Evolutionary conservation across 2,888 invertebrate genomes (phyloP).

Genomic region (Tinea semifulvella): DNA sequence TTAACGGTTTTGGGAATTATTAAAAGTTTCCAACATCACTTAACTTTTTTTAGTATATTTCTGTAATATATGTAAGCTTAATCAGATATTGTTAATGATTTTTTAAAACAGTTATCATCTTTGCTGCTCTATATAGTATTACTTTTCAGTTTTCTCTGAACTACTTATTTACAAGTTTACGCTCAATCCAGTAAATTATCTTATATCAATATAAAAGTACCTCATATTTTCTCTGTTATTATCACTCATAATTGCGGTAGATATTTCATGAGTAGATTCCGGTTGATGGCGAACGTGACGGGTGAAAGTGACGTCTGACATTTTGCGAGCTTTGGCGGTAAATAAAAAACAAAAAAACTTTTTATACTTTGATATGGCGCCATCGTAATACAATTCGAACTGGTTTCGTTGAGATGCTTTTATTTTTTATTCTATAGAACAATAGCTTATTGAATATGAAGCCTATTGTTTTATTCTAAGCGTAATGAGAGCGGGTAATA

Average conservation of each 20-base stretch:
- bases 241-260: conserved; percentile 1
- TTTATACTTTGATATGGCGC: conserved; percentile 4
- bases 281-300: not conserved
- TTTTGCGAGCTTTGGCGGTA: conserved; percentile 3
- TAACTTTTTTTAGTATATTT: too few relatives aligned
- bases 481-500: not conserved
- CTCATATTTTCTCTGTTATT: not conserved
- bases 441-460: conserved; percentile 2
- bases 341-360: conserved; percentile 1
- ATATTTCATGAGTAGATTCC: conserved; percentile 4
- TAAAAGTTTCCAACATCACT: too few relatives aligned
- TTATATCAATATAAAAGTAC: not conserved
- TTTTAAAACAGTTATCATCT: too few relatives aligned
- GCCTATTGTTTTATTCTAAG: not conserved
- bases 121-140: too few relatives aligned
- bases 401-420: not conserved
- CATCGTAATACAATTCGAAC: not conserved
- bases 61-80: too few relatives aligned
- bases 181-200: too few relatives aligned
- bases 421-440: conserved; percentile 7
- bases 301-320: conserved; percentile 11
- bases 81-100: too few relatives aligned
- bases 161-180: too few relatives aligned
- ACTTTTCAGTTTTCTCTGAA: too few relatives aligned
- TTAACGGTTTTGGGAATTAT: too few relatives aligned